These are phyloP conservation scores for Oryzias melastigma DNA, from an alignment of 2,113 vertebrate genomes.

Conservation along the genomic window DNA sequence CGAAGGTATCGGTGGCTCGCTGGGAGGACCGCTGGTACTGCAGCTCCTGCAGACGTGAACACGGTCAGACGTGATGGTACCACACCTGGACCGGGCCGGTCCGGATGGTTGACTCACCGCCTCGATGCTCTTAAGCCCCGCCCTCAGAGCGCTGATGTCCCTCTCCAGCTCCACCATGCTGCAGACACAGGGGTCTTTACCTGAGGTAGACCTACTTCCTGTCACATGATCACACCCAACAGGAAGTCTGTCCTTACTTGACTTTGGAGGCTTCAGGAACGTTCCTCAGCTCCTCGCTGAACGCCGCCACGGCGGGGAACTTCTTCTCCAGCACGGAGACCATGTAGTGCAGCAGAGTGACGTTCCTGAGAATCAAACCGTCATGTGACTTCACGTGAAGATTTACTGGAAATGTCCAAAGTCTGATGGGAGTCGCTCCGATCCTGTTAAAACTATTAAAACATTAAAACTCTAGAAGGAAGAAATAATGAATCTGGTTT, in stretches of 20 bases:
- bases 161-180: slow-evolving; percentile 65
- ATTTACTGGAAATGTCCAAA: no score
- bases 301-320: slow-evolving; percentile 15
- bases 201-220: no score
- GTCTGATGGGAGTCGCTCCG: no score
- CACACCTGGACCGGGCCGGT: no score
- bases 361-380: slow-evolving; percentile 40
- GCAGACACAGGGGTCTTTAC: neutral
- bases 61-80: neutral
- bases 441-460: no score
- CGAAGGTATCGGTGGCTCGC: slow-evolving; percentile 37
- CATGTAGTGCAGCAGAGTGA: slow-evolving; percentile 64
- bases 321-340: slow-evolving; percentile 47
- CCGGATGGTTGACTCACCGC: slow-evolving; percentile 23
- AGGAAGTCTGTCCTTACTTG: slow-evolving; percentile 30
- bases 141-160: slow-evolving; percentile 48
- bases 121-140: slow-evolving; percentile 50
- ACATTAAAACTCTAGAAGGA: no score
- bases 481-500: no score
- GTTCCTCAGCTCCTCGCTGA: slow-evolving; percentile 47
- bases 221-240: no score
- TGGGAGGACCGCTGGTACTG: slow-evolving; percentile 44
- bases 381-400: no score
- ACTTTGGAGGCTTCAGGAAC: slow-evolving; percentile 61
- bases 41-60: slow-evolving; percentile 41